phyloP scores from a whole-genome alignment of 2,888 invertebrate genomes.

The Aphodius sticticus region DNA sequence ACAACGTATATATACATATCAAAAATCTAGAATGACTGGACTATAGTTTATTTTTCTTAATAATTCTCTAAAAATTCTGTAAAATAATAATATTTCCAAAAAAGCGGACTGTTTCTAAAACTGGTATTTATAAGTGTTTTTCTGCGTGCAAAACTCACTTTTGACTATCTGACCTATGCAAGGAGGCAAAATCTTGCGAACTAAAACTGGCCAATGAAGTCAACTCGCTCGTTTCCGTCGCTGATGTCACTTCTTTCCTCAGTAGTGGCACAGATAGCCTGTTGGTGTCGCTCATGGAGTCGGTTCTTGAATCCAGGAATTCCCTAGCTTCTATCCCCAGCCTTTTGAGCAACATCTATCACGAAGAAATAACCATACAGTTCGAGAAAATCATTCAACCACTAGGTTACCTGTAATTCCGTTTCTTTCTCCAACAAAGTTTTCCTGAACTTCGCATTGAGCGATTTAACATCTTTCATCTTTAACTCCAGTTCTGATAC shows the following conservation, averaged over 20 bases:
- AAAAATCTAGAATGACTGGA: no score
- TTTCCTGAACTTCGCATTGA: constrained; percentile 84
- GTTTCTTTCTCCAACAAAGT: constrained; percentile 85
- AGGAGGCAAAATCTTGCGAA: constrained; percentile 64
- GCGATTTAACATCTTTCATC: constrained; percentile 82
- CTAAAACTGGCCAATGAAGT: constrained; percentile 78
- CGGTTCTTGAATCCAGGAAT: constrained; percentile 55
- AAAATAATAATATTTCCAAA: no score
- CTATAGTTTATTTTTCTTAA: no score
- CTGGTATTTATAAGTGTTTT: background rate
- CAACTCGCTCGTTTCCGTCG: constrained; percentile 75
- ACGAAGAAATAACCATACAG: background rate
- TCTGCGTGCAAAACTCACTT: constrained; percentile 48
- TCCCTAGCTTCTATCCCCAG: constrained; percentile 69
- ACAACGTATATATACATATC: no score
- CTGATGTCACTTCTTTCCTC: constrained; percentile 66
- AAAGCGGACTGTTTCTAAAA: no score
- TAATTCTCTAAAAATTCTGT: no score
- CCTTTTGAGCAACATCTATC: constrained; percentile 71
- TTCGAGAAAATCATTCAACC: constrained; percentile 14
- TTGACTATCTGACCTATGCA: constrained; percentile 64
- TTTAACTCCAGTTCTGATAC: constrained; percentile 84
- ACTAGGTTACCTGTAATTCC: constrained; percentile 72
- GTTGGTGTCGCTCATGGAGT: constrained; percentile 56
- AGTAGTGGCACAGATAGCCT: constrained; percentile 60